Base-by-base conservation (phyloP, 2,888 invertebrate genomes). In the Microctonus aethiopoides region DNA sequence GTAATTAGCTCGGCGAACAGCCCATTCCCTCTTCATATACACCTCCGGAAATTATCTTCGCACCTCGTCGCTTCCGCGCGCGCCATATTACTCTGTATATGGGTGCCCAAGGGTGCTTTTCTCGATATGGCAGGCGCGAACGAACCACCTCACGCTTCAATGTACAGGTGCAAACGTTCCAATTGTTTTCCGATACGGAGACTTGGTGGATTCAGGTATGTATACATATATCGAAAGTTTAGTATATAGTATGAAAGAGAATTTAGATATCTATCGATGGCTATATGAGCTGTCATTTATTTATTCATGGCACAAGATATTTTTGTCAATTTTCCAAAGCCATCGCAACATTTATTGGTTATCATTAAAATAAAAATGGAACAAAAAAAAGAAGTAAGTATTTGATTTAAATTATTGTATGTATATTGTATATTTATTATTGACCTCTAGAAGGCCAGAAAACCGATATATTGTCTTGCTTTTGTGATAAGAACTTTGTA, bases 161-260 rank as follows among this genome's bases (percentile, higher is more conserved):
- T 60, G 67, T 66, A 32, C 77, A 77, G 76, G 75, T 75, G 79
- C 73, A 73, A 81, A 77, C 75, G 75, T 75, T 77, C 71, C 76
- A 79, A 82, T 83, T 82, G 83, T 80, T 83, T 82, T 83, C 80
- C 81, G 75, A 83, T 83, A 80, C 77, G 75, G 74, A 76, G 39
- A 39, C 54, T 41, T 57, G 41, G 52, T 6, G 20, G n/a, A 7
- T 29, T 29, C 29, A 29, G 5, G 6, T 7, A 9, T 46, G 6
- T 46, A 66, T 52, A 67, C 52, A 51, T 36, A 51, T 16, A 51
- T 20, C 7, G 4, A 29, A 29, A 29, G 52, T 63, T 26, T 72
- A 60, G 39, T 51, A 61, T n/a, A 46, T 46, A 46, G n/a, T n/a
- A n/a, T n/a, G n/a, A n/a, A n/a, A n/a, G n/a, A n/a, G n/a, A n/a